Base-by-base conservation (phyloP, 2,113 vertebrate species). In the Poeciliopsis retropinna region DNA sequence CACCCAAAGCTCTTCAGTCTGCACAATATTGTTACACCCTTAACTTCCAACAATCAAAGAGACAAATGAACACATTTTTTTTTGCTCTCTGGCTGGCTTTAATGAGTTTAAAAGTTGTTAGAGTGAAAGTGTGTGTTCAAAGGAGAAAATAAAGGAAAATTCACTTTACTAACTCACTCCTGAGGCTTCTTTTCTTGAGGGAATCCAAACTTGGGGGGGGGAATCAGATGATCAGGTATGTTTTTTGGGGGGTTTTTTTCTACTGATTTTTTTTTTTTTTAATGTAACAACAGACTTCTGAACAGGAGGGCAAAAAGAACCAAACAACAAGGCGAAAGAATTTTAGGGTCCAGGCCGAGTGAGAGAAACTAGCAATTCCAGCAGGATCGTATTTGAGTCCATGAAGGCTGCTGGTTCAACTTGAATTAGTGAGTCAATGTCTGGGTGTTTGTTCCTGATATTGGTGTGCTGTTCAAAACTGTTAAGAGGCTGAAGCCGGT, bases 61-160 rank as follows among this genome's bases (percentile, higher is more conserved):
- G 64, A 80, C 63, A 39, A 71, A 4, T 3, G 11, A 22, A 34
- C 54, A 30, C 73, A 44, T 86, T 83, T 86, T 83, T 81, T 73
- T 67, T 17, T 72, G 62, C 81, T 82, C 61, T 75, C 12, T 73
- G 47, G 13, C 65, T 73, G 79, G 81, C 72, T 72, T 82, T 87
- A 83, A 82, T 81, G 81, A 79, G 61, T 57, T 62, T 57, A 51
- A 70, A 75, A 25, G 13, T 44, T 60, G 67, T 64, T 47, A 39
- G 57, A 74, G 67, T 22, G 27, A 73, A 73, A 54, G 57, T 67
- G 71, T 44, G 27, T 27, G 61, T 10, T 4, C 0, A 69, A 2
- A 22, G 13, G 41, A 67, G 54, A 57, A 54, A 54, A 67, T 31
- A 80, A 75, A 25, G 70, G 67, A 34, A 60, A 72, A 78, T 65